Percentiles rank a stretch among this genome's conserved stretches.
phyloP scores from a whole-genome alignment of 2,113 vertebrate species.

The Eonycteris spelaea region DNA sequence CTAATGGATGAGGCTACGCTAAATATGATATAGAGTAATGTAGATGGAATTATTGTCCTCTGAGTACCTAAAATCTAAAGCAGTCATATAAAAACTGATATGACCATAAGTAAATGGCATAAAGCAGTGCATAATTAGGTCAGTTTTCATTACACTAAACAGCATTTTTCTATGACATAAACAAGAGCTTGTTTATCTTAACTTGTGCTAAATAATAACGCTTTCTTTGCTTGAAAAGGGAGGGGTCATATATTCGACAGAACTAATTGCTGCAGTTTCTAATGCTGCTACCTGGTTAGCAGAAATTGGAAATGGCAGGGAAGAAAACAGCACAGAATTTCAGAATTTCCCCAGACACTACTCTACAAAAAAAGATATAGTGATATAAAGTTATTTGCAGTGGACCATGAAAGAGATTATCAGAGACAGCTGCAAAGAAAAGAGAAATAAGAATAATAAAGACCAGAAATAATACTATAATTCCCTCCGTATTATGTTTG shows the following conservation, averaged over 20 bases:
- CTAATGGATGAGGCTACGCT: background rate
- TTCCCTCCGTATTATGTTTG: background rate
- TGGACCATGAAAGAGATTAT: background rate
- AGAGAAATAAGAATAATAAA: background rate
- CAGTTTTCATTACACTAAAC: constrained; percentile 12
- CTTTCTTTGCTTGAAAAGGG: background rate
- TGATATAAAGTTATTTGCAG: background rate
- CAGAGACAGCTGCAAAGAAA: background rate
- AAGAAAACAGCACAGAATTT: background rate
- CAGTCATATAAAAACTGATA: background rate
- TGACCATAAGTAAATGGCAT: background rate
- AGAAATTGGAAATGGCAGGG: background rate
- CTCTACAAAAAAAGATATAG: background rate
- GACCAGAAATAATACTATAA: background rate
- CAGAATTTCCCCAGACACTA: background rate
- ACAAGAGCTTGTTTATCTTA: background rate
- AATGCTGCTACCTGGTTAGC: background rate
- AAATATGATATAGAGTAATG: background rate
- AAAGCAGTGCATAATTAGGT: background rate
- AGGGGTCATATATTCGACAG: background rate
- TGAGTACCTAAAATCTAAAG: background rate
- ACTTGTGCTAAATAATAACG: background rate
- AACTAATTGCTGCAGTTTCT: background rate
- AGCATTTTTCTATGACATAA: background rate
- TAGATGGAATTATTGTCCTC: background rate